A percentile compares a stretch with the other conserved stretches of the same genome.
phyloP scores from a whole-genome alignment of 2,113 vertebrate species.

The Climacteris rufus region DNA sequence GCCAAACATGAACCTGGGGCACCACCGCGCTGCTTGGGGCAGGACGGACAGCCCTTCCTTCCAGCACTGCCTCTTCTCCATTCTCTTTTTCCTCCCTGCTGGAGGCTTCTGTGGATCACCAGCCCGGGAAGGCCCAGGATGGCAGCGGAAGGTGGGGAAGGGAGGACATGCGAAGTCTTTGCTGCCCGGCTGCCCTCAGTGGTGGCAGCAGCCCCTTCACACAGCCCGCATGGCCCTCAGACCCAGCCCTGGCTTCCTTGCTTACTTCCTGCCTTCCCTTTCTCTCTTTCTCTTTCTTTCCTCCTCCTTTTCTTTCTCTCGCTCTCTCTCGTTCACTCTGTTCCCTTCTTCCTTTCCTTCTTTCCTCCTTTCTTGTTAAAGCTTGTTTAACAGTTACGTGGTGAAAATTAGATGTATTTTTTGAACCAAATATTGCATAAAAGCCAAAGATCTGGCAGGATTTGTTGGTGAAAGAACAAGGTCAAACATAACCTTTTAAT shows the following conservation, averaged over 20 bases:
- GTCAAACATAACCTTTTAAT: not conserved
- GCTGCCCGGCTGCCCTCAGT: not conserved
- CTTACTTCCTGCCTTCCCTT: too few relatives aligned
- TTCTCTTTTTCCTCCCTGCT: too few relatives aligned
- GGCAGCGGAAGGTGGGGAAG: too few relatives aligned
- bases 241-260: too few relatives aligned
- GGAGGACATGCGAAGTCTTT: too few relatives aligned
- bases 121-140: not conserved
- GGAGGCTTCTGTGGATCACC: not conserved
- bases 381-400: not conserved
- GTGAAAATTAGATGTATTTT: not conserved
- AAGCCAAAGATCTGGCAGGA: not conserved
- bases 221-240: too few relatives aligned
- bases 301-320: too few relatives aligned
- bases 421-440: not conserved
- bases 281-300: too few relatives aligned
- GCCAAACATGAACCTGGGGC: not conserved
- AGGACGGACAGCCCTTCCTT: not conserved
- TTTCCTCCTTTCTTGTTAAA: too few relatives aligned
- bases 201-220: rapidly evolving
- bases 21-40: not conserved
- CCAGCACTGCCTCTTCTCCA: not conserved
- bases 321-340: too few relatives aligned
- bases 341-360: too few relatives aligned
- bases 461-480: not conserved